Percentiles rank a stretch among this genome's conserved stretches.
Evolutionary conservation across 1,140 invertebrate species (phyloP).

Genomic region (Rhagoletis zephyria): DNA sequence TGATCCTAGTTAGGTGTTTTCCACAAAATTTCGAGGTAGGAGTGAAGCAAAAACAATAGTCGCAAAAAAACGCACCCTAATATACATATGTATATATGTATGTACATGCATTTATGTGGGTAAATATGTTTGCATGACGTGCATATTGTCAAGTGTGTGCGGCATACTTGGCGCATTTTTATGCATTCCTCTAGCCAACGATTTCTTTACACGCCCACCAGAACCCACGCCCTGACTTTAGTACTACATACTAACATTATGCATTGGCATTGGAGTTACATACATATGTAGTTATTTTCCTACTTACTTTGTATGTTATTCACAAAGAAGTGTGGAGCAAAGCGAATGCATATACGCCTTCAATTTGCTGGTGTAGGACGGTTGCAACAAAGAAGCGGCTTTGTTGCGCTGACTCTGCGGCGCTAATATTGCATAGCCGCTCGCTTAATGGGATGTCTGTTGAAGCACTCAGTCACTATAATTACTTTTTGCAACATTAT

Average conservation of each 20-base stretch:
- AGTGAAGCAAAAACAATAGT: too few species aligned
- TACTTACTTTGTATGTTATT: background rate
- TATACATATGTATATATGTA: constrained; percentile 2
- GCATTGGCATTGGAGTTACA: constrained; percentile 45
- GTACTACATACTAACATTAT: constrained; percentile 18
- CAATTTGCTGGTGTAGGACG: background rate
- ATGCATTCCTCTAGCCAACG: constrained; percentile 21
- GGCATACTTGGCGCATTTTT: constrained; percentile 48
- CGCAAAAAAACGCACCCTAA: background rate
- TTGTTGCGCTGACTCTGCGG: constrained; percentile 19
- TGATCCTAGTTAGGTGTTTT: too few species aligned
- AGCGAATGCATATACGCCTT: constrained; percentile 17
- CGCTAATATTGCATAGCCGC: constrained; percentile 31
- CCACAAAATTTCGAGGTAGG: too few species aligned
- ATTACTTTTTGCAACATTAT: constrained; percentile 55
- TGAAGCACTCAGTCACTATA: constrained; percentile 47
- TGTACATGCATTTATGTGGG: background rate
- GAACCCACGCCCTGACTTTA: background rate
- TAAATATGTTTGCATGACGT: background rate
- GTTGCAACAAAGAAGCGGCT: constrained; percentile 13
- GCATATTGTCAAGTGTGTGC: constrained; percentile 24
- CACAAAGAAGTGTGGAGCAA: constrained; percentile 12
- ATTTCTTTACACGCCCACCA: constrained; percentile 14
- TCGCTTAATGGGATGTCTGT: constrained; percentile 46
- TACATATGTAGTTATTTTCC: background rate